Evolutionary conservation across 2,888 invertebrate genomes (phyloP), one percentile per base, ranked within the genome.

Genomic region (Drosophila merina): DNA sequence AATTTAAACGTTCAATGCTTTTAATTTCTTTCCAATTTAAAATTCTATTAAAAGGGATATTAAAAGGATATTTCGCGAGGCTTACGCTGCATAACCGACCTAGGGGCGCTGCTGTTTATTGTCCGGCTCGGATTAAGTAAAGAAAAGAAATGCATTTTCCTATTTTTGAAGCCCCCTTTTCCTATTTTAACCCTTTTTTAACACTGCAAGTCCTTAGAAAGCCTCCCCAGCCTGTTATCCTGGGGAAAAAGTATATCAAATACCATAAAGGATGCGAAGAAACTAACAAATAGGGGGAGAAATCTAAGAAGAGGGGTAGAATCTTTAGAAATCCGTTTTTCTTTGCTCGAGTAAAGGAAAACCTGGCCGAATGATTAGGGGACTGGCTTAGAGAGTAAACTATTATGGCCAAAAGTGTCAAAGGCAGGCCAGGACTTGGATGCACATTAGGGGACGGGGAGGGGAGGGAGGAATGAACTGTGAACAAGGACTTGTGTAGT

Each of bases 351-450:
- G 45, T 26, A 69, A 45, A 52, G 30, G 20, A 49, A 28, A 28
- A 28, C 28, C 6, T 28, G 28, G 5, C 28, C 4, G 25, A 57
- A 42, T 25, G 52, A 44, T 49, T 59, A 59, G 66, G 57, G 38
- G 66, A 52, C 49, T 56, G 44, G 45, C 70, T 67, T 54, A 59
- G 36, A 72, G 54, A 49, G 70, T 48, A 48, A 86, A 77, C 88
- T 79, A 80, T 77, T 74, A 58, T 74, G 76, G 67, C 68, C 74
- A 69, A 70, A 88, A 86, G 89, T 88, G 86, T 74, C 86, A 86
- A 76, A 85, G 76, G 74, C 72, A 86, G 76, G 47, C 54, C 40
- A 31, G 56, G 66, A 49, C 45, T 40, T 45, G 47, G 31, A 20
- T 51, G 50, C 50, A 14, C 74, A 56, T 71, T 47, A 51, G 49